Evolutionary conservation across 2,797 vertebrate genomes (phyloP).

Genomic region (Rhodeus uyekii): DNA sequence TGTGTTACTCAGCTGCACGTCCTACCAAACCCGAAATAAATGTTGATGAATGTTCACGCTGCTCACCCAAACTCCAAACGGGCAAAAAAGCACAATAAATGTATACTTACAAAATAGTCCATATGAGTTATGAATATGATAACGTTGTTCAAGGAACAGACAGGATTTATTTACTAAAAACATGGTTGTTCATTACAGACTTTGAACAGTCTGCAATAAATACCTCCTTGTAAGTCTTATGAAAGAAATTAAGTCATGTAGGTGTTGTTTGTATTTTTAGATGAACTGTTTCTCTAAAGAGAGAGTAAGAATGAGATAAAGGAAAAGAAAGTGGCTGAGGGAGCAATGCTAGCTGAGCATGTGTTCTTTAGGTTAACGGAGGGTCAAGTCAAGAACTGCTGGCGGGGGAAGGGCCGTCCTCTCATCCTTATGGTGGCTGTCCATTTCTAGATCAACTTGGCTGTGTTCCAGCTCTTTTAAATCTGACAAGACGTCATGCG

Average conservation of each 20-base stretch:
- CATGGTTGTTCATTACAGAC: neutral
- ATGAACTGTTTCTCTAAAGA: neutral
- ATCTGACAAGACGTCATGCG: constrained; percentile 81
- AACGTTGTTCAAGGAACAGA: neutral
- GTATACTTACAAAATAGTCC: neutral
- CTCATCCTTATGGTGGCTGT: constrained; percentile 78
- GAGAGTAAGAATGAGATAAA: neutral
- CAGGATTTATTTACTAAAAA: neutral
- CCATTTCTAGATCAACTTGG: constrained; percentile 99
- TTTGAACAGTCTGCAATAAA: neutral
- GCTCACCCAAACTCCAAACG: too few relatives aligned
- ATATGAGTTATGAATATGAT: neutral
- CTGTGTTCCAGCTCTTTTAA: constrained; percentile 90
- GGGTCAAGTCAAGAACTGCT: constrained; percentile 57
- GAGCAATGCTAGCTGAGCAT: constrained; percentile 49
- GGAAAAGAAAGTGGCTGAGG: constrained; percentile 41
- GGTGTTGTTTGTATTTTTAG: neutral
- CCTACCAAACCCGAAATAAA: neutral
- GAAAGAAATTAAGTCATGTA: neutral
- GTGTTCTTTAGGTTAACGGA: constrained; percentile 39
- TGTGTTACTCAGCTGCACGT: neutral
- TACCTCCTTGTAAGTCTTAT: neutral
- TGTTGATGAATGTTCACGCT: neutral
- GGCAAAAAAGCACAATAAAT: neutral
- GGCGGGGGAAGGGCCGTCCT: constrained; percentile 52